These are phyloP conservation scores for Psittacula cyanocephala DNA, from an alignment of 2,113 vertebrate species.

Conservation along the genomic window DNA sequence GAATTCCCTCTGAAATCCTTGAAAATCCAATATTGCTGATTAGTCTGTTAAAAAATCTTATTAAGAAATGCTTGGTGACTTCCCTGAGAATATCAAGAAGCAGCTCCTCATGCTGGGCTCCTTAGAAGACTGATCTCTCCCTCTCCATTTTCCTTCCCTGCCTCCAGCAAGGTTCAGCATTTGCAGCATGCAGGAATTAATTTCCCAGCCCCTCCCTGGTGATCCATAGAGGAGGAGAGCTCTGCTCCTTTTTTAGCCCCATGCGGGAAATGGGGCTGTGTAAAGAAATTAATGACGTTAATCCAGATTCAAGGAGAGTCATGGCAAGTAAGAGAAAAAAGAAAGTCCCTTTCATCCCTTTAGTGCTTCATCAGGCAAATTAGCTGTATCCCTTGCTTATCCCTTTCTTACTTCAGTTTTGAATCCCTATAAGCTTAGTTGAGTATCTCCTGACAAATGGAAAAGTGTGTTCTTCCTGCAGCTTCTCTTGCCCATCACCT, in stretches of 20 bases:
- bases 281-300: constrained; percentile 28
- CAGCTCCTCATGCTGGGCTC: constrained; percentile 17
- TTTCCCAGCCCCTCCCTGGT: not conserved
- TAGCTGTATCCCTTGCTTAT: not conserved
- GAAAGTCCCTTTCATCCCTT: not conserved
- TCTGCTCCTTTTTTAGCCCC: not conserved
- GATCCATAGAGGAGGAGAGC: not conserved
- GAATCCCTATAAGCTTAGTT: not conserved
- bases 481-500: not conserved
- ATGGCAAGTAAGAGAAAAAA: not conserved
- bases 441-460: not conserved
- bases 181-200: constrained; percentile 26
- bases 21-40: constrained; percentile 65
- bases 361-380: not conserved
- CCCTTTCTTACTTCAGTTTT: not conserved
- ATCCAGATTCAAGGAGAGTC: constrained; percentile 21
- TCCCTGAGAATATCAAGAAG: constrained; percentile 30
- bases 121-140: constrained; percentile 1
- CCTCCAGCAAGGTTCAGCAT: constrained; percentile 20
- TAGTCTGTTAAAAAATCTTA: constrained; percentile 59
- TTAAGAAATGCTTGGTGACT: constrained; percentile 47
- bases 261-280: not conserved
- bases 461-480: not conserved
- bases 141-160: not conserved
- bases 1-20: constrained; percentile 66